Base-by-base conservation (phyloP, 2,797 vertebrate genomes). In the Natrix natrix region DNA sequence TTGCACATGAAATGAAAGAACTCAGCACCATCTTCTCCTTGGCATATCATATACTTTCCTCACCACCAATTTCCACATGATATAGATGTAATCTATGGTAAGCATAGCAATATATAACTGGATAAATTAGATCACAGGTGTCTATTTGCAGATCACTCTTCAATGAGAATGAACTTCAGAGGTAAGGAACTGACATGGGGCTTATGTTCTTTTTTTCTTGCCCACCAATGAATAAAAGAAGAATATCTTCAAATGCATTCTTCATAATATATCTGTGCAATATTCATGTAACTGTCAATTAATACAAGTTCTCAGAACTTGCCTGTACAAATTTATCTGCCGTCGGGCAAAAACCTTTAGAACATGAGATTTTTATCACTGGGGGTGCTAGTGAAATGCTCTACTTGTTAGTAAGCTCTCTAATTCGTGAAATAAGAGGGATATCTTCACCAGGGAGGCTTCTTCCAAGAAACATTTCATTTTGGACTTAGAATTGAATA, bases 381-480 rank as follows among this genome's bases (percentile, higher is more conserved):
- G 22, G 20, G 10, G 74, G 17, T 83, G 43, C 37, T 83, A 48
- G 37, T 83, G 74, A 48, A 83, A 48, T 24, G 92, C 87, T 93
- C 43, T 2, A 0, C 8, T 95, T 96, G 92, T 96, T 92, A 92
- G 88, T 52, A 93, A 83, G n/a, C 61, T 48, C 48, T 94, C 32
- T 54, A 86, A 95, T 86, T 56, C 32, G 92, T 28, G 32, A 92
- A 93, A 90, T 83, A 92, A 93, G 93, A 93, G 22, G 24, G 11
- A n/a, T 93, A 94, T 66, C 37, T 87, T 92, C 86, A 6, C 0
- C 78, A 95, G 90, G n/a, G 26, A 54, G 78, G 92, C 43, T 74
- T 94, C 87, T 89, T 60, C 83, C 87, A 22, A 92, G 14, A 37
- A 93, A 95, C 43, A 94, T 95, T 95, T 94, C 28, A 90, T 94